These are phyloP conservation scores for Sebastes oblongus DNA, from an alignment of 2,797 vertebrate genomes.

Conservation along the genomic window DNA sequence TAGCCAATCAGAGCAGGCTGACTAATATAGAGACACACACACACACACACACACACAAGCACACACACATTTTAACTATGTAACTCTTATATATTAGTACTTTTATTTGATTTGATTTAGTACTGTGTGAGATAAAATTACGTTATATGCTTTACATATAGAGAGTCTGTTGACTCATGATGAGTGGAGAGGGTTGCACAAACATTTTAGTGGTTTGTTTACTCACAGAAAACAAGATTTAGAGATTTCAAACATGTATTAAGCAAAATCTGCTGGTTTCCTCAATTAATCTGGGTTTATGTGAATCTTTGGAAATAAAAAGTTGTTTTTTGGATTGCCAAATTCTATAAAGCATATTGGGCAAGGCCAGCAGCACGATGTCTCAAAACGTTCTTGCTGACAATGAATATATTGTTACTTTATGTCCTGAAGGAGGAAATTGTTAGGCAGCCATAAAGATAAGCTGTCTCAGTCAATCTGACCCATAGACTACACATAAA, in stretches of 20 bases:
- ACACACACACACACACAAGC: too few species aligned
- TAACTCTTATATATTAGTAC: too few species aligned
- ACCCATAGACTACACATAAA: neutral
- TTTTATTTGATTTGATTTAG: neutral
- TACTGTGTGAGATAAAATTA: neutral
- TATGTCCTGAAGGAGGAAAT: slow-evolving; percentile 2
- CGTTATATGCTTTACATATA: neutral
- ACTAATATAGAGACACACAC: too few species aligned
- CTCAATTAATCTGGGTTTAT: neutral
- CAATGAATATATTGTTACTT: neutral
- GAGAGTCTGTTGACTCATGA: too few species aligned
- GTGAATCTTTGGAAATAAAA: neutral
- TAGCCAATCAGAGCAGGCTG: too few species aligned
- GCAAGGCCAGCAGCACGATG: neutral
- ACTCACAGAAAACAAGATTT: neutral
- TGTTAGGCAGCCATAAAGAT: slow-evolving; percentile 44
- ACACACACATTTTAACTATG: too few species aligned
- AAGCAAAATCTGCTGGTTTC: neutral
- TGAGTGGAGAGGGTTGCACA: neutral
- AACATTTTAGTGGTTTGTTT: neutral
- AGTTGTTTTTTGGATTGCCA: neutral
- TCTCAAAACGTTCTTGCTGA: neutral
- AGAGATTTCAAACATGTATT: neutral
- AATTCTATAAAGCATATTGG: neutral
- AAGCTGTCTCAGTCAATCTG: neutral